Evolutionary conservation across 2,797 vertebrate species (phyloP), one percentile per base, ranked within the genome.

Genomic region (Phrynocephalus guinanensis): DNA sequence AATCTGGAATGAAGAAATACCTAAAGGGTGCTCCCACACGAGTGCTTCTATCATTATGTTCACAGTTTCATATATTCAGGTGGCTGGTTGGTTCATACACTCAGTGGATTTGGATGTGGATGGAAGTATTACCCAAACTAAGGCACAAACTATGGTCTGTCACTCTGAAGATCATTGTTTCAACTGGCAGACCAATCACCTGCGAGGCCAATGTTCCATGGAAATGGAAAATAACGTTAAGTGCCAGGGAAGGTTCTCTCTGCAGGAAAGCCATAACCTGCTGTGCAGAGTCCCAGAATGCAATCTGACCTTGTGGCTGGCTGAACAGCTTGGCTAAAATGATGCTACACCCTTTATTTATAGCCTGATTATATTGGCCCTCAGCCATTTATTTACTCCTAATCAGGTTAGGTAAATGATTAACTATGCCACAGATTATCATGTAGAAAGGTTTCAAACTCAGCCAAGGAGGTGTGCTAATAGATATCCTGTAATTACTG

Each of bases 281-380:
- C 82, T 78, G 24, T 88, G 72, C 70, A 71, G 52, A 77, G 82
- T 86, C 68, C 68, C 70, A 84, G 85, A 86, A 68, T 77, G 48
- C 48, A 60, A 56, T 82, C 8, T 38, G 89, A 90, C n/a, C 2
- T 90, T 67, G 84, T 89, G 50, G 20, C 78, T 30, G 86, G 71
- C 63, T n/a, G 33, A 38, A 28, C 86, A 90, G n/a, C 76, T 84
- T 86, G 83, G 72, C 28, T 89, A 86, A 90, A 90, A 93, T 63
- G 83, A 80, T 81, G 24, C 87, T 78, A 68, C 82, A 50, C 75
- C 56, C 73, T 93, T 68, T 90, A 92, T 92, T 93, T 94, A 88
- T 85, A 93, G 15, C 6, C 56, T 86, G 52, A 91, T 91, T 67
- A 87, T 50, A 83, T 84, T 68, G 88, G 72, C 72, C 79, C 30